These are phyloP conservation scores for Dolomedes plantarius DNA, from an alignment of 2,888 invertebrate species.

Conservation along the genomic window DNA sequence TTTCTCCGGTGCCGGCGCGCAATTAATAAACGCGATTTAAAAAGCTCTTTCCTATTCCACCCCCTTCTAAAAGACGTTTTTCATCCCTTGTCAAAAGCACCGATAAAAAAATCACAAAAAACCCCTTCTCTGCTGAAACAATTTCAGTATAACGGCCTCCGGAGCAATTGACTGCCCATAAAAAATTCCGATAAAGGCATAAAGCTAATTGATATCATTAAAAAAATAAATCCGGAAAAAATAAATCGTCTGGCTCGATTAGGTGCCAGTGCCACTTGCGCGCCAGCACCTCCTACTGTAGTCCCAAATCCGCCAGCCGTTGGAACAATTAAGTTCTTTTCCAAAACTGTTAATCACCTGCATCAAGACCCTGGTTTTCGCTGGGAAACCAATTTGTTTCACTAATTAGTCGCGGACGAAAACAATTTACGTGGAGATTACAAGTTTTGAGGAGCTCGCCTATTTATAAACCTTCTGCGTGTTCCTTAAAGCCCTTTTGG, in stretches of 20 bases:
- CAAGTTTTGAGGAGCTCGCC: slow-evolving; percentile 59
- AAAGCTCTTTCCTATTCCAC: slow-evolving; percentile 38
- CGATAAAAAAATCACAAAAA: slow-evolving; percentile 28
- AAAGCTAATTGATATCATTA: slow-evolving; percentile 71
- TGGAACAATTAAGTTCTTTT: slow-evolving; percentile 69
- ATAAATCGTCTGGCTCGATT: slow-evolving; percentile 64
- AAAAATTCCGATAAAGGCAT: slow-evolving; percentile 65
- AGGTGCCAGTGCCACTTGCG: slow-evolving; percentile 66
- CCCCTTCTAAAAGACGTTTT: slow-evolving; percentile 61
- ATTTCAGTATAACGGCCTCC: slow-evolving; percentile 49
- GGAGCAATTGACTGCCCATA: slow-evolving; percentile 30
- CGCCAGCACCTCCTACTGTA: slow-evolving; percentile 40
- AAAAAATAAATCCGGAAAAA: slow-evolving; percentile 68
- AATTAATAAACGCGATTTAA: slow-evolving; percentile 65
- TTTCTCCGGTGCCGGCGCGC: slow-evolving; percentile 29
- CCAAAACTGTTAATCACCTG: slow-evolving; percentile 69
- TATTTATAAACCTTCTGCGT: slow-evolving; percentile 68
- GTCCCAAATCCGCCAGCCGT: slow-evolving; percentile 63
- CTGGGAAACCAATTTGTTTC: slow-evolving; percentile 66
- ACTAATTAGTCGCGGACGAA: slow-evolving; percentile 64
- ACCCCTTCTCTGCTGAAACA: slow-evolving; percentile 44
- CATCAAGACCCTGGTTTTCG: slow-evolving; percentile 25
- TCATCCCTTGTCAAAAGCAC: slow-evolving; percentile 67
- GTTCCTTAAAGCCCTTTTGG: slow-evolving; percentile 66
- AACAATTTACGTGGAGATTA: slow-evolving; percentile 70